Conservation (phyloP, 2,113 vertebrate genomes). For the Menidia beryllina region DNA sequence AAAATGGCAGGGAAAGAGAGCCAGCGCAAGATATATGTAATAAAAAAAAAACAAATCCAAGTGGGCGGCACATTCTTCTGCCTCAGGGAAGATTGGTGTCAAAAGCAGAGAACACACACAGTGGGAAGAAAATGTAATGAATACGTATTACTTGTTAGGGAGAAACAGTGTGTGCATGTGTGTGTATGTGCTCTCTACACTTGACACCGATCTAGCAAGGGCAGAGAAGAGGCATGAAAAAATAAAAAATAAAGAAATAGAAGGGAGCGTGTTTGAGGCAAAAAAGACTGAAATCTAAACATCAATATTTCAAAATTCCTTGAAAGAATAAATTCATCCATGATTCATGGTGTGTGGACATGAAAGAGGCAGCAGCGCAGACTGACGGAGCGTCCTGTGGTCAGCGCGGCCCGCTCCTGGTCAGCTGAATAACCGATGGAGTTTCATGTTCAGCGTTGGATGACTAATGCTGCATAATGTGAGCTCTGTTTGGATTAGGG, state of each 20-base stretch:
- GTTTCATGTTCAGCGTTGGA: constrained; percentile 13
- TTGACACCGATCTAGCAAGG: constrained; percentile 65
- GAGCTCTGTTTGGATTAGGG: not conserved
- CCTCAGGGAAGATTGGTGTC: constrained; percentile 73
- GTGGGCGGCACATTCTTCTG: constrained; percentile 67
- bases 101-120: constrained; percentile 68
- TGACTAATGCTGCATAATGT: constrained; percentile 3
- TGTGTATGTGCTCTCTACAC: constrained; percentile 39
- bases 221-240: constrained; percentile 19
- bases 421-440: constrained; percentile 12
- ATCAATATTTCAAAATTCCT: constrained; percentile 72
- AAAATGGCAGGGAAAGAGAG: constrained; percentile 40
- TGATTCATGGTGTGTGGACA: constrained; percentile 39
- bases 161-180: constrained; percentile 21
- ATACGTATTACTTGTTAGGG: constrained; percentile 62
- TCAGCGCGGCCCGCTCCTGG: constrained; percentile 15
- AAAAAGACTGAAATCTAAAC: constrained; percentile 53
- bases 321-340: constrained; percentile 58
- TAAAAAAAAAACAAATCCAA: constrained; percentile 45
- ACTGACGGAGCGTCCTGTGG: constrained; percentile 14
- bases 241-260: too few relatives aligned
- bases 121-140: constrained; percentile 71
- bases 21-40: too few relatives aligned
- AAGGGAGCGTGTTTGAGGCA: constrained; percentile 32
- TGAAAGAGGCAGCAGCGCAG: constrained; percentile 10